Evolutionary conservation across 2,888 invertebrate genomes (phyloP), one percentile per base, ranked within the genome.

Genomic region (Orchestes rusci): DNA sequence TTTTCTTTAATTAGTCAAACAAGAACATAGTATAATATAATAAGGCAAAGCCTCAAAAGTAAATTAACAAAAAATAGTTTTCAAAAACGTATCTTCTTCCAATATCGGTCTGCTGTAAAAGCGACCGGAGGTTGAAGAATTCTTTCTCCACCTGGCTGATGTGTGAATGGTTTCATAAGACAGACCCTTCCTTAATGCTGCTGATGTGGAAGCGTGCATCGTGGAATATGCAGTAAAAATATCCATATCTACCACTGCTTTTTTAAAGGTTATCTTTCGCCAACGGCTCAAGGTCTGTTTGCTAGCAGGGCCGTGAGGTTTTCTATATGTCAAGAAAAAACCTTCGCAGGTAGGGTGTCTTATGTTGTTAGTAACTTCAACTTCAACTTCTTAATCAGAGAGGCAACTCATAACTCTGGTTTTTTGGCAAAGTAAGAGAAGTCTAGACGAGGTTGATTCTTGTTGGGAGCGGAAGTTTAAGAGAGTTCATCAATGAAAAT

Each of bases 221-320:
- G 39, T 39, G 3, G 45, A 42, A 28, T 49, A 42, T 15, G 45
- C 19, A 13, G 32, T 45, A 27, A 42, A 49, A 3, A 41, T 29
- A n/a, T 18, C 4, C 8, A 30, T 33, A 35, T 45, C 39, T 4
- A 45, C 28, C 5, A 38, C 45, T 3, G 39, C 41, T 20, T 23
- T 39, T 18, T 13, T 29, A n/a, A 49, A 13, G 1, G 39, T 35
- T 12, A 8, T 16, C 28, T 49, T 49, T 5, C 39, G 20, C 44
- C 41, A 48, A 16, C 40, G 28, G 33, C 40, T 48, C 5, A 44
- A 34, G 3, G 42, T 33, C 20, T 49, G 35, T 17, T 38, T 49
- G 4, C 33, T 31, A 19, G 45, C 45, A 13, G 34, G 15, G 5
- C 38, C 35, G 29, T 35, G 18, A 12, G 18, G 45, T 19, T 17